A percentile compares a stretch with the other conserved stretches of the same genome.
phyloP scores from a whole-genome alignment of 2,113 vertebrate species.

The Pygoscelis antarcticus region DNA sequence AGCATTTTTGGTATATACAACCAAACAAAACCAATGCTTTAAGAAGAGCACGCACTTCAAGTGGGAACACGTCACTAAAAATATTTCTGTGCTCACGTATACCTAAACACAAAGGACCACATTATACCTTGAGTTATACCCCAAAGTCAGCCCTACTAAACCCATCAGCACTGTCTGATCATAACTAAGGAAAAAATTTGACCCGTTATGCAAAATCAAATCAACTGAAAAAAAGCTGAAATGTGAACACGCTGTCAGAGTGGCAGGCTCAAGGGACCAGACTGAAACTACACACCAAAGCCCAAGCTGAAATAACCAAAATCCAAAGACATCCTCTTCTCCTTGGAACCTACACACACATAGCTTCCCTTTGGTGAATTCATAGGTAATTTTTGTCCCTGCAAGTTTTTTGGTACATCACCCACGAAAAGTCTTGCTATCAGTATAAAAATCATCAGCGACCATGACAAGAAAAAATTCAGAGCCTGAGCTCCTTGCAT shows the following conservation, averaged over 20 bases:
- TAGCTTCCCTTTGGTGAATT: background rate
- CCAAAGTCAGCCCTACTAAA: background rate
- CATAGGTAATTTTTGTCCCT: background rate
- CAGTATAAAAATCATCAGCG: background rate
- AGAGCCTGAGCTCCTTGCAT: background rate
- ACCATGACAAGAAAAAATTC: background rate
- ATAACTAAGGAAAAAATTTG: background rate
- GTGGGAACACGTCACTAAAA: background rate
- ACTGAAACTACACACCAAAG: background rate
- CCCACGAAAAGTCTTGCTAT: background rate
- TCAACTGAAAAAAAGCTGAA: background rate
- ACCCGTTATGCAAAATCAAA: background rate
- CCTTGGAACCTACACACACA: background rate
- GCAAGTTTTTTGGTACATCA: background rate
- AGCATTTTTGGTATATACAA: background rate
- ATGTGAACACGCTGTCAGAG: background rate
- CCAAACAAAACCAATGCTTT: background rate
- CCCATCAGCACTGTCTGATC: background rate
- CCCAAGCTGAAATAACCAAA: background rate
- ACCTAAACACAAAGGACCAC: background rate
- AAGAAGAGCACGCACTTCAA: background rate
- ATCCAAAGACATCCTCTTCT: background rate
- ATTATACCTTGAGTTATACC: background rate
- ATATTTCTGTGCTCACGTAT: background rate
- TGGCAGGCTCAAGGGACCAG: background rate